These are phyloP conservation scores for Platycheirus albimanus DNA, from an alignment of 2,888 invertebrate genomes.

Conservation along the genomic window DNA sequence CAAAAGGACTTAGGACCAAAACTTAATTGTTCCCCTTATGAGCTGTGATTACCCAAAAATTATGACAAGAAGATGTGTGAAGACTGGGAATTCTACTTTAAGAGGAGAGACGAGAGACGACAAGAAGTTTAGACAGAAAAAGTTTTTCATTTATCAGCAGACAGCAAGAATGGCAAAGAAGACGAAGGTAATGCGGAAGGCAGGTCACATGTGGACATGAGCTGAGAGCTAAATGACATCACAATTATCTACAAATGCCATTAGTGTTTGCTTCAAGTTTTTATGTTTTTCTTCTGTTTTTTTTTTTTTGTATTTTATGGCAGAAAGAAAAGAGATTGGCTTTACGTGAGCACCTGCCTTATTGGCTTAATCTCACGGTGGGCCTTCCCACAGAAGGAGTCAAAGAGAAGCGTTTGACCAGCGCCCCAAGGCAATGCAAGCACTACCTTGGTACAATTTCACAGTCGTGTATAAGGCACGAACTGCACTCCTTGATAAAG, in stretches of 20 bases:
- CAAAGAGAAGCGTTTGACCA: too few species aligned
- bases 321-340: too few species aligned
- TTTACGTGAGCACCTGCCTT: too few species aligned
- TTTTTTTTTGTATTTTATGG: background rate
- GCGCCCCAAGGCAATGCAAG: too few species aligned
- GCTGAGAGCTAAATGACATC: slow-evolving; percentile 59
- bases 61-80: slow-evolving; percentile 56
- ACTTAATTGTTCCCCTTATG: slow-evolving; percentile 63
- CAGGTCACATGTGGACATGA: slow-evolving; percentile 58
- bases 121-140: background rate
- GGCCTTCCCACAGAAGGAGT: too few species aligned
- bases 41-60: slow-evolving; percentile 69
- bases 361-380: too few species aligned
- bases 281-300: background rate
- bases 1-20: slow-evolving; percentile 25
- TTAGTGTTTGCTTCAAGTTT: slow-evolving; percentile 46
- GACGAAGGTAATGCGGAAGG: slow-evolving; percentile 48
- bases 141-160: slow-evolving; percentile 58
- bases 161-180: background rate
- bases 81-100: slow-evolving; percentile 26
- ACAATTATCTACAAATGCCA: slow-evolving; percentile 51
- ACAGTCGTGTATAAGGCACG: too few species aligned
- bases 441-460: too few species aligned
- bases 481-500: too few species aligned
- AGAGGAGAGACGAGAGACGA: too few species aligned